phyloP scores from a whole-genome alignment of 2,888 invertebrate genomes.

The Sclerodermus sp. region DNA sequence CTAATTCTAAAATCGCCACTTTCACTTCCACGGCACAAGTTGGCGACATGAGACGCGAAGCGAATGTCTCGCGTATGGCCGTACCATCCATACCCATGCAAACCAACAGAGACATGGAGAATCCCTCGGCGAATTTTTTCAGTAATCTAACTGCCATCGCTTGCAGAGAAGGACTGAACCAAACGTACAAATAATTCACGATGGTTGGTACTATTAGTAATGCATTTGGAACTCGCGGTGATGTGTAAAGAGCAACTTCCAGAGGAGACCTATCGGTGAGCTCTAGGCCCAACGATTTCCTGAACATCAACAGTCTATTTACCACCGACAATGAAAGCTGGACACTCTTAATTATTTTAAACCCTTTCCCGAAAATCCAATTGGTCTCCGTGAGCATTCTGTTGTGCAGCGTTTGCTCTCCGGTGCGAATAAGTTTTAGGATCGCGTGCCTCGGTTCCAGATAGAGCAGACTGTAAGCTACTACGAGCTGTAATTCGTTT shows the following conservation, averaged over 20 bases:
- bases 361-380: slow-evolving; percentile 55
- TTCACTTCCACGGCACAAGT: slow-evolving; percentile 59
- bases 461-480: slow-evolving; percentile 52
- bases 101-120: slow-evolving; percentile 64
- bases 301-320: slow-evolving; percentile 51
- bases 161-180: slow-evolving; percentile 62
- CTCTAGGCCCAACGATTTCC: slow-evolving; percentile 47
- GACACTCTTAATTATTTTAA: slow-evolving; percentile 52
- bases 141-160: slow-evolving; percentile 62
- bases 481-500: slow-evolving; percentile 48
- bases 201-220: slow-evolving; percentile 60
- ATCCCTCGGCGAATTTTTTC: slow-evolving; percentile 62
- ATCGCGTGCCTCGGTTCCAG: slow-evolving; percentile 54
- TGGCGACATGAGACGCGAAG: slow-evolving; percentile 61
- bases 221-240: slow-evolving; percentile 52
- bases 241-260: slow-evolving; percentile 54
- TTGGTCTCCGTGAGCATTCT: slow-evolving; percentile 56
- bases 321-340: slow-evolving; percentile 53
- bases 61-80: slow-evolving; percentile 63
- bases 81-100: slow-evolving; percentile 66
- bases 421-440: slow-evolving; percentile 50
- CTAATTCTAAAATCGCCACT: slow-evolving; percentile 57
- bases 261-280: slow-evolving; percentile 48
- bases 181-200: slow-evolving; percentile 63
- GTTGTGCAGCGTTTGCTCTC: slow-evolving; percentile 48